phyloP scores from a whole-genome alignment of 2,113 vertebrate genomes.

The Mormyrus iriodes region DNA sequence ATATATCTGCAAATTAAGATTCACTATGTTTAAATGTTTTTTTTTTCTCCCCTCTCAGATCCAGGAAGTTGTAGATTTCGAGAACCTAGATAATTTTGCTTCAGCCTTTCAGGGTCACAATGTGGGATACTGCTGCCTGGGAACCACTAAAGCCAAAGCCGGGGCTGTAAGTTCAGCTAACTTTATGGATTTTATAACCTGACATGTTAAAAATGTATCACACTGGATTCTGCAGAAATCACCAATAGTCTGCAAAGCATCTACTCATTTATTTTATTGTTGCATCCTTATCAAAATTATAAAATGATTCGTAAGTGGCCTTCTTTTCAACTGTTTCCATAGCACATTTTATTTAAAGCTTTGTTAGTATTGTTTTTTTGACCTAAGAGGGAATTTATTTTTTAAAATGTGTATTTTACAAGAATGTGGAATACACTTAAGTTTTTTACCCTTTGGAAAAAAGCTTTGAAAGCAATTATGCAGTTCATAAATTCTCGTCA shows the following conservation, averaged over 20 bases:
- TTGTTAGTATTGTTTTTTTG: neutral
- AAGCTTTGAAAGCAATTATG: neutral
- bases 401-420: neutral
- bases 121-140: conserved; percentile 81
- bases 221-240: neutral
- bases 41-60: conserved; percentile 58
- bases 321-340: neutral
- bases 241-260: neutral
- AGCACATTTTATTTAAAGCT: neutral
- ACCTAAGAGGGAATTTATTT: neutral
- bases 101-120: conserved; percentile 67
- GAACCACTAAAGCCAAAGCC: conserved; percentile 68
- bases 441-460: neutral
- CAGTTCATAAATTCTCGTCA: neutral
- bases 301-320: neutral
- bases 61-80: conserved; percentile 81
- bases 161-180: conserved; percentile 54
- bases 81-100: conserved; percentile 65
- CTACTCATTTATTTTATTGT: neutral
- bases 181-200: neutral
- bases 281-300: neutral
- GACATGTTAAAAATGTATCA: neutral
- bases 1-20: neutral
- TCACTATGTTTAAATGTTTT: neutral
- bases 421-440: neutral